Evolutionary conservation across 2,113 vertebrate species (phyloP).

Genomic region (Girardinichthys multiradiatus): DNA sequence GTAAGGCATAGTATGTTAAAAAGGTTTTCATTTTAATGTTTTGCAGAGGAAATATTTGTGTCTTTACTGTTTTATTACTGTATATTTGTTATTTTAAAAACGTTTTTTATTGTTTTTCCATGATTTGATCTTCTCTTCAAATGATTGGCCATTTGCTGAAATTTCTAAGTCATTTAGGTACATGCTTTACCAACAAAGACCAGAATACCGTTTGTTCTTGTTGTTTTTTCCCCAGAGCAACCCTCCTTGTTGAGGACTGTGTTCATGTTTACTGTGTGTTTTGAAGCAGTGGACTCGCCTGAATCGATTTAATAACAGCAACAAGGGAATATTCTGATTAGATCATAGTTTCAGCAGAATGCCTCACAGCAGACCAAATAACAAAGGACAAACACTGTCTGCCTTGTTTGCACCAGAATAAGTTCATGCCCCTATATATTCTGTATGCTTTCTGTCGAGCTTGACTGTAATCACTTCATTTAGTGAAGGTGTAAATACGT

Average conservation of each 20-base stretch:
- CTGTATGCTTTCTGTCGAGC: neutral
- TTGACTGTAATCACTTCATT: constrained; percentile 6
- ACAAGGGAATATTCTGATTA: neutral
- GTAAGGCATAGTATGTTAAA: too few species aligned
- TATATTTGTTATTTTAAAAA: neutral
- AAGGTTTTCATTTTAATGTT: neutral
- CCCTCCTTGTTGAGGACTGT: neutral
- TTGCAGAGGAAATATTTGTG: neutral
- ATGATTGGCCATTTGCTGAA: neutral
- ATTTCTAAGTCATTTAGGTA: neutral
- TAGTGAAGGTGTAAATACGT: neutral
- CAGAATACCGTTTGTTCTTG: neutral
- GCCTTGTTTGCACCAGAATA: neutral
- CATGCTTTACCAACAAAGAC: neutral
- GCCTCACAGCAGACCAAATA: neutral
- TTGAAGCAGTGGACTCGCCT: neutral
- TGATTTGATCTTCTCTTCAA: neutral
- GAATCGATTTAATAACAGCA: neutral
- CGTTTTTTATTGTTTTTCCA: neutral
- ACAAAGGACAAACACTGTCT: neutral
- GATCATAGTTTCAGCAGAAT: constrained; percentile 12
- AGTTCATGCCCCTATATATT: neutral
- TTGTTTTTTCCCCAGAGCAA: neutral
- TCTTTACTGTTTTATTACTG: neutral
- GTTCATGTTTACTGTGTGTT: neutral